These are phyloP conservation scores for Phaethornis superciliosus DNA, from an alignment of 2,113 vertebrate genomes.

Conservation along the genomic window DNA sequence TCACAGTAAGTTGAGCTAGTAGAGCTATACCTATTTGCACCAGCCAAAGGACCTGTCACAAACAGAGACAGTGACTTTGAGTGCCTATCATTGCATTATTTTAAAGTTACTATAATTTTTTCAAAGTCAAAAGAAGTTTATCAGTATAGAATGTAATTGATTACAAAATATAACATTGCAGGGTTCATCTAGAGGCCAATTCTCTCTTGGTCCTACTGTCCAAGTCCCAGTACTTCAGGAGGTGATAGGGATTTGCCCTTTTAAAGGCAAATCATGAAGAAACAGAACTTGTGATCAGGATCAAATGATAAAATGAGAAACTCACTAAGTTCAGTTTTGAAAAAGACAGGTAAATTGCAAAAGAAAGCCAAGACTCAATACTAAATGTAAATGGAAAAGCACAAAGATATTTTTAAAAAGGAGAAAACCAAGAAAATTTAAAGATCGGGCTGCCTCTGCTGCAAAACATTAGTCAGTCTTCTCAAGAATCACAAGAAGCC, in stretches of 20 bases:
- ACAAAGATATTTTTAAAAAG: neutral
- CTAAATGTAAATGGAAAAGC: neutral
- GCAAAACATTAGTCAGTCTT: neutral
- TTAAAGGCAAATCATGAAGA: neutral
- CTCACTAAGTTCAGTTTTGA: neutral
- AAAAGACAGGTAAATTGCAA: neutral
- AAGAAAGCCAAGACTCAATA: neutral
- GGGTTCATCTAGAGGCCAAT: too few relatives aligned
- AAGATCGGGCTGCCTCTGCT: neutral
- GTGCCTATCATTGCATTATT: neutral
- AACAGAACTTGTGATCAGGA: neutral
- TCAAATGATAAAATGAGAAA: neutral
- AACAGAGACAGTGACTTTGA: neutral
- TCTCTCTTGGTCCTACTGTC: too few relatives aligned
- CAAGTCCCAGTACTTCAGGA: too few relatives aligned
- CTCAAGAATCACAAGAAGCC: neutral
- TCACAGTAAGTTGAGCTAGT: neutral
- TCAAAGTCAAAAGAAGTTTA: neutral
- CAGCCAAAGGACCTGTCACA: neutral
- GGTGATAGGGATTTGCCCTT: neutral
- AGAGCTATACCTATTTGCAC: neutral
- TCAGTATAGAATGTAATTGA: neutral
- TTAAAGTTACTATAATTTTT: neutral
- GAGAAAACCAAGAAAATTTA: neutral
- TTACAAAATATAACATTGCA: too few relatives aligned